Percentiles rank a stretch among this genome's conserved stretches.
These are phyloP conservation scores for Microctonus aethiopoides DNA, from an alignment of 2,888 invertebrate species.

Conservation along the genomic window DNA sequence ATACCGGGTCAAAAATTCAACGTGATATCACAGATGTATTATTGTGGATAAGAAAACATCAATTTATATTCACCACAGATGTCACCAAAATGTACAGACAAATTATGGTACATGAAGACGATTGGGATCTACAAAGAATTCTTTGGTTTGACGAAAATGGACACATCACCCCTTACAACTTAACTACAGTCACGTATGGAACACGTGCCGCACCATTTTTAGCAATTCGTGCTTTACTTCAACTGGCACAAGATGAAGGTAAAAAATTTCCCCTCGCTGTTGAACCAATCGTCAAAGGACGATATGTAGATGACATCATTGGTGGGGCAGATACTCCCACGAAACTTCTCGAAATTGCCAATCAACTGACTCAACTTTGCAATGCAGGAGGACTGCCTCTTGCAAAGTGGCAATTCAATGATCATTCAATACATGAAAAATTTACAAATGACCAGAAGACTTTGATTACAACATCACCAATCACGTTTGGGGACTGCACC, in stretches of 20 bases:
- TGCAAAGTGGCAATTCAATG: conserved; percentile 8
- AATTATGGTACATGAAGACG: neutral
- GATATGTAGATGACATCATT: conserved; percentile 25
- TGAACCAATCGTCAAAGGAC: neutral
- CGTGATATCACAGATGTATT: neutral
- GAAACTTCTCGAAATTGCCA: neutral
- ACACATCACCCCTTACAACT: neutral
- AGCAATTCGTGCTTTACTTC: neutral
- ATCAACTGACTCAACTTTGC: neutral
- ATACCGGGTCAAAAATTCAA: neutral
- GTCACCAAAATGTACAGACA: neutral
- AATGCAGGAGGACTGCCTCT: conserved; percentile 33
- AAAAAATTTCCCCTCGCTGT: conserved; percentile 26
- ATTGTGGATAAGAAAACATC: neutral
- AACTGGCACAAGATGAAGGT: neutral
- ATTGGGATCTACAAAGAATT: neutral
- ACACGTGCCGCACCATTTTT: neutral
- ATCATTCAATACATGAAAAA: neutral
- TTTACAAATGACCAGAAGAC: no score
- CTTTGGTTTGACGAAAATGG: neutral
- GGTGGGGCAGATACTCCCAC: conserved; percentile 15
- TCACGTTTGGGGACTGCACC: neutral
- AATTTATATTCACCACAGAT: neutral
- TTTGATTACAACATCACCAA: no score
- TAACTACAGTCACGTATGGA: neutral